These are phyloP conservation scores for Melanostoma mellinum DNA, from an alignment of 2,888 invertebrate genomes.

Conservation along the genomic window DNA sequence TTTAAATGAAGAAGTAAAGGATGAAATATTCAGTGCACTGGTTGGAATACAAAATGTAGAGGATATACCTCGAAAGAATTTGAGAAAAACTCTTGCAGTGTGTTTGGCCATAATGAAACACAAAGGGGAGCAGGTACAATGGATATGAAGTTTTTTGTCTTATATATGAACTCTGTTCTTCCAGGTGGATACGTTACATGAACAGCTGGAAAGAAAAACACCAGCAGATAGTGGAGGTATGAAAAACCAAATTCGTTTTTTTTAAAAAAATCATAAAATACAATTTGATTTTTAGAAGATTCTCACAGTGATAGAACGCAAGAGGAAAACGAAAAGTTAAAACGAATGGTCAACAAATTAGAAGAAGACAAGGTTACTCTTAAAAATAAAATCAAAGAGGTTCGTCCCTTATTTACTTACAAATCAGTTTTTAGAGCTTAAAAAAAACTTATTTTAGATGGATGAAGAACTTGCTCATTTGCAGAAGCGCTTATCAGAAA, in stretches of 20 bases:
- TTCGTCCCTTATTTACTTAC: constrained; percentile 32
- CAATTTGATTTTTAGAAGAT: constrained; percentile 67
- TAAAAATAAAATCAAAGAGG: constrained; percentile 78
- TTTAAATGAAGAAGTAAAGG: constrained; percentile 73
- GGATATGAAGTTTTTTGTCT: neutral
- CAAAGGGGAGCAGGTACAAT: constrained; percentile 79
- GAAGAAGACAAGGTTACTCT: constrained; percentile 78
- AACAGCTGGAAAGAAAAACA: constrained; percentile 73
- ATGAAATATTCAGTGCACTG: constrained; percentile 79
- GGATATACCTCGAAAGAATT: constrained; percentile 79
- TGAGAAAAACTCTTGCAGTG: constrained; percentile 79
- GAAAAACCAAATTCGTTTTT: neutral
- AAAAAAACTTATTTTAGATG: constrained; percentile 73
- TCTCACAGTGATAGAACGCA: constrained; percentile 76
- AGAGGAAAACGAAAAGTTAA: constrained; percentile 80
- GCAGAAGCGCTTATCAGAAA: constrained; percentile 78
- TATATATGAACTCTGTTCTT: neutral
- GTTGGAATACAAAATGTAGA: constrained; percentile 76
- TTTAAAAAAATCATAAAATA: neutral
- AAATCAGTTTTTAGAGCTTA: neutral
- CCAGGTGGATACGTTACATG: constrained; percentile 70
- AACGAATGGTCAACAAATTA: constrained; percentile 78
- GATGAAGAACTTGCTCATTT: constrained; percentile 78
- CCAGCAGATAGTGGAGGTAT: constrained; percentile 73
- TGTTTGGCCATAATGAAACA: constrained; percentile 78